phyloP scores from a whole-genome alignment of 2,113 vertebrate genomes.

The Monopterus albus region DNA sequence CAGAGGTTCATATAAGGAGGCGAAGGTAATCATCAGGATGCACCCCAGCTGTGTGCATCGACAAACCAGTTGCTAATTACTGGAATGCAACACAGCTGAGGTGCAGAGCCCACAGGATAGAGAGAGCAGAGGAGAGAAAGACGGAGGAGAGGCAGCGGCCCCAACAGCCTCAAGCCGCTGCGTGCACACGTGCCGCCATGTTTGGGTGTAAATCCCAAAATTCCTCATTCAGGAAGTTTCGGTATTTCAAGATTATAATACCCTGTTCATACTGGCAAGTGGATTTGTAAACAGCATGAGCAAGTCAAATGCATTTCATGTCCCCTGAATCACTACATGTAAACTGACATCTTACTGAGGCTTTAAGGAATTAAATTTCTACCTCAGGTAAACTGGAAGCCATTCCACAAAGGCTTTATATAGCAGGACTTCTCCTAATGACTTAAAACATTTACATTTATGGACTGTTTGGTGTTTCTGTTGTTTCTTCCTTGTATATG shows the following conservation, averaged over 20 bases:
- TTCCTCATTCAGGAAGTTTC: slow-evolving; percentile 25
- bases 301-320: slow-evolving; percentile 24
- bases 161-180: no score
- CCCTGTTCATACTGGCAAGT: neutral
- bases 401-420: neutral
- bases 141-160: no score
- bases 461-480: neutral
- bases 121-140: no score
- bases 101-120: no score
- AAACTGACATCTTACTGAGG: neutral
- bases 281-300: slow-evolving; percentile 29
- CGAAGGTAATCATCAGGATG: no score
- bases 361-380: neutral
- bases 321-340: slow-evolving; percentile 5
- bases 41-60: no score
- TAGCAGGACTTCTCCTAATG: neutral
- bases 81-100: no score
- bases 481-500: neutral
- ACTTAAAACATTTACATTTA: slow-evolving; percentile 3
- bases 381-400: neutral
- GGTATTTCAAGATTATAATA: slow-evolving; percentile 34
- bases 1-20: no score
- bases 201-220: no score
- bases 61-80: no score
- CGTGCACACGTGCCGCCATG: no score